Evolutionary conservation across 2,797 vertebrate species (phyloP), one percentile per base, ranked within the genome.

Genomic region (Sternotherus odoratus): DNA sequence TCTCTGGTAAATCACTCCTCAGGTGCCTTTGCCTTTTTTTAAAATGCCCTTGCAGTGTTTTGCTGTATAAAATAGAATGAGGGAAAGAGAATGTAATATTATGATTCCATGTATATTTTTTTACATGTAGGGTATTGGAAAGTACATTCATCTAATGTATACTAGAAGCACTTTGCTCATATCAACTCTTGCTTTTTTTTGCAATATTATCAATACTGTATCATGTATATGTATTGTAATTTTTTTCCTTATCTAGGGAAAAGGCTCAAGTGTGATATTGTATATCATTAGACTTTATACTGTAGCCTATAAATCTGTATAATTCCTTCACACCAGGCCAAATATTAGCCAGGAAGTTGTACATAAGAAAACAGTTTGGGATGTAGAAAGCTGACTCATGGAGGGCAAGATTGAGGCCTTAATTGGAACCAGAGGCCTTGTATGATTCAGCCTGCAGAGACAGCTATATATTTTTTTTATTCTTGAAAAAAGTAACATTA

Each of bases 21-120:
- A 95, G 96, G 96, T 97, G 96, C 96, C 97, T 97, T 97, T 94
- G 88, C 91, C 89, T 90, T 89, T 84, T 19, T 91, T 69, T 72
- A 77, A 91, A 93, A 51, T 19, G 83, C 79, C 93, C 84, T 80
- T 72, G 83, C 91, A 83, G 90, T 88, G 87, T 93, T 94, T 86
- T 83, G 83, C 88, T 96, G 94, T 94, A 94, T 93, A 95, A 92
- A 94, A 82, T 86, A 93, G 78, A 94, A 79, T 53, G 74, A 50
- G 90, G 80, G 88, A 66, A 94, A 91, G 87, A 87, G 3, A 91
- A 88, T 82, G 90, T 82, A n/a, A n/a, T 43, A 94, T 89, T 81
- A 69, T 88, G 82, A 60, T 82, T 51, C 92, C 82, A 23, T 91
- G 91, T 96, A 87, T 93, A 92, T 33, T 63, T 43, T 43, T 79